These are phyloP conservation scores for Monochamus saltuarius DNA, from an alignment of 1,140 invertebrate genomes.

Conservation along the genomic window DNA sequence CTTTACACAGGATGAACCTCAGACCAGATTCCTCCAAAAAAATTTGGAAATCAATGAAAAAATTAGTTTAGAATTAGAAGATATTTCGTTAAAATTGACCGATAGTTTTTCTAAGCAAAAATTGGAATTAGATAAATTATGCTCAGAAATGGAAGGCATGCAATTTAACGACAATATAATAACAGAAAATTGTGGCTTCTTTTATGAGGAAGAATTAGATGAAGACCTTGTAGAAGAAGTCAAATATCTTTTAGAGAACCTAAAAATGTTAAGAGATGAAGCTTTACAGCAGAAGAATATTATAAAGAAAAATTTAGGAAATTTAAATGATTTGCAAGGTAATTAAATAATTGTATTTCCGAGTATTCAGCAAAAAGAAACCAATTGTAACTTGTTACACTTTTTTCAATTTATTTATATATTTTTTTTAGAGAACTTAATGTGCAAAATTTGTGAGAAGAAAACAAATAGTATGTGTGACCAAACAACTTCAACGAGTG, in stretches of 20 bases:
- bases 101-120: slow-evolving; percentile 68
- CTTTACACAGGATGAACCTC: slow-evolving; percentile 62
- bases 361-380: slow-evolving; percentile 22
- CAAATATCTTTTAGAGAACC: slow-evolving; percentile 63
- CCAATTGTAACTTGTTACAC: slow-evolving; percentile 3
- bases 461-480: slow-evolving; percentile 31
- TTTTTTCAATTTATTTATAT: slow-evolving; percentile 7
- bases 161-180: slow-evolving; percentile 58
- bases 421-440: slow-evolving; percentile 27
- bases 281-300: slow-evolving; percentile 65
- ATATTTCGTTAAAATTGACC: slow-evolving; percentile 72
- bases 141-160: slow-evolving; percentile 63
- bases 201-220: slow-evolving; percentile 61
- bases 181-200: slow-evolving; percentile 66
- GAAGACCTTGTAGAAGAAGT: slow-evolving; percentile 63
- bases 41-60: slow-evolving; percentile 52
- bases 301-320: slow-evolving; percentile 55
- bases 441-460: slow-evolving; percentile 37
- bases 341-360: slow-evolving; percentile 3
- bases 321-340: not conserved
- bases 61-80: slow-evolving; percentile 69
- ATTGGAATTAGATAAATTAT: slow-evolving; percentile 66
- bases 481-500: slow-evolving; percentile 36
- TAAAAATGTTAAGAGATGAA: slow-evolving; percentile 63
- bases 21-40: slow-evolving; percentile 54